phyloP scores from a whole-genome alignment of 2,888 invertebrate species.

The Melinopterus prodromus region DNA sequence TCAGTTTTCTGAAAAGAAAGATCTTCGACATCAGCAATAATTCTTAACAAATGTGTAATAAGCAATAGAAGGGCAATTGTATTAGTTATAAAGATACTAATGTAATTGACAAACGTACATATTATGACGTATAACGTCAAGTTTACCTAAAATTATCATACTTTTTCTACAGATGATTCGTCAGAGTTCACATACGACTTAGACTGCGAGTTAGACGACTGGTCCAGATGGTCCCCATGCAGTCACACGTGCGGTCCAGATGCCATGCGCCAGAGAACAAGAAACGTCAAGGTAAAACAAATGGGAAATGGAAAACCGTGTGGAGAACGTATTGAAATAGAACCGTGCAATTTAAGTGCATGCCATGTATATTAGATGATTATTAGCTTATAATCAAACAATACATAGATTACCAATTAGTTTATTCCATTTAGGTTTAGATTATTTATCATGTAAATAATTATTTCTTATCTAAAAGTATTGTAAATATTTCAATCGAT shows the following conservation, averaged over 20 bases:
- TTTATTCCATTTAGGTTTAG: not conserved
- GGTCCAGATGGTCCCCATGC: constrained; percentile 65
- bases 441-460: not conserved
- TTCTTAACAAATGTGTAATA: too few species aligned
- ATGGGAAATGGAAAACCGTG: constrained; percentile 58
- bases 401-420: not conserved
- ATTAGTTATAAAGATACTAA: too few species aligned
- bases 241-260: constrained; percentile 70
- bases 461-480: not conserved
- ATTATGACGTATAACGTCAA: too few species aligned
- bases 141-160: not conserved
- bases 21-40: too few species aligned
- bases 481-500: constrained; percentile 15
- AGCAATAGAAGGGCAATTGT: too few species aligned
- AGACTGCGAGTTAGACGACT: constrained; percentile 65
- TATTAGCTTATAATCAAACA: not conserved
- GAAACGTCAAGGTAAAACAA: constrained; percentile 58
- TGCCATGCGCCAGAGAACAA: constrained; percentile 64
- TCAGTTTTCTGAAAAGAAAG: too few species aligned
- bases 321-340: constrained; percentile 56
- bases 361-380: constrained; percentile 44
- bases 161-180: not conserved
- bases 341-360: constrained; percentile 54
- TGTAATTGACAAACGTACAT: too few species aligned
- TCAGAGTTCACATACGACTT: constrained; percentile 64